Evolutionary conservation across 2,113 vertebrate genomes (phyloP).

Genomic region (Chaetodon auriga): DNA sequence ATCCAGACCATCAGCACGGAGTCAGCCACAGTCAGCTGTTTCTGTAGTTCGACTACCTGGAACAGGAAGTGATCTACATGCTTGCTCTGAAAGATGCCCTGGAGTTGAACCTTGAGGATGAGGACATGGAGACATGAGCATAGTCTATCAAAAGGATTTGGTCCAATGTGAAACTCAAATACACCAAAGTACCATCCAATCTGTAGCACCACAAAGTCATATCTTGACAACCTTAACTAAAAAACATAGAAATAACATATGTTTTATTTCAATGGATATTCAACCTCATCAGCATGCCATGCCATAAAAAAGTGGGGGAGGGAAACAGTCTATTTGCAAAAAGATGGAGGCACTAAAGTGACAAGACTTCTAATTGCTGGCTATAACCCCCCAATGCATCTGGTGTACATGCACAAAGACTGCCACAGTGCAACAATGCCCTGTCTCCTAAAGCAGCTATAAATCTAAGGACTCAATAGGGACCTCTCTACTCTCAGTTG

Average conservation of each 20-base stretch:
- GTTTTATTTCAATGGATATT: slow-evolving; percentile 51
- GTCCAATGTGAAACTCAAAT: slow-evolving; percentile 11
- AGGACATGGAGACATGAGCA: slow-evolving; percentile 13
- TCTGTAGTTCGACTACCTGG: slow-evolving; percentile 85
- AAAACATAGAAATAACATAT: slow-evolving; percentile 18
- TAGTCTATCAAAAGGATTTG: background rate
- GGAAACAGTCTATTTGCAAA: slow-evolving; percentile 55
- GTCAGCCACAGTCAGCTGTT: slow-evolving; percentile 83
- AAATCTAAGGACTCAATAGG: slow-evolving; percentile 82
- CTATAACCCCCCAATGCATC: slow-evolving; percentile 71
- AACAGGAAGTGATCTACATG: slow-evolving; percentile 85
- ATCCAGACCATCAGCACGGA: slow-evolving; percentile 86
- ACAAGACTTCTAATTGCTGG: slow-evolving; percentile 72
- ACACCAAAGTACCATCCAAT: slow-evolving; percentile 11
- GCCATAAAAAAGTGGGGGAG: slow-evolving; percentile 44
- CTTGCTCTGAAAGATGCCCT: slow-evolving; percentile 87
- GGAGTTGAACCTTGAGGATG: slow-evolving; percentile 85
- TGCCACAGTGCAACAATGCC: slow-evolving; percentile 70
- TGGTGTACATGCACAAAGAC: slow-evolving; percentile 77
- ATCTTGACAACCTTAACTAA: slow-evolving; percentile 28
- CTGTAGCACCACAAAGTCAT: background rate
- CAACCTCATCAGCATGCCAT: slow-evolving; percentile 40
- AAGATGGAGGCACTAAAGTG: slow-evolving; percentile 66
- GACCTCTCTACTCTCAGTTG: slow-evolving; percentile 68
- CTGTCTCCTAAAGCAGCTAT: slow-evolving; percentile 71